Evolutionary conservation across 2,113 vertebrate species (phyloP).

Genomic region (human (Homo sapiens)): DNA sequence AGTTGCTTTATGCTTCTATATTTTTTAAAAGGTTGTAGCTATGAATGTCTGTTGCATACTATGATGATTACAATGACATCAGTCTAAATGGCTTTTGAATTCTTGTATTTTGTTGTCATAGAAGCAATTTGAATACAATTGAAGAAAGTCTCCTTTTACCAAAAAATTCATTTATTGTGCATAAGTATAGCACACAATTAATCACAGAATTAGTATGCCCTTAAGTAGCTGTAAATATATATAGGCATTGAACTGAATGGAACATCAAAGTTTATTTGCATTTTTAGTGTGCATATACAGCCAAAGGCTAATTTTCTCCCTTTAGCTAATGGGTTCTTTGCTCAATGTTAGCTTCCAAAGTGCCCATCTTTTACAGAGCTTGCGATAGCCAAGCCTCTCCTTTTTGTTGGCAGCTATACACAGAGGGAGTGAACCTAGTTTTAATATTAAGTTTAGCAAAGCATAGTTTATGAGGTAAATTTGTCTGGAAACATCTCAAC

Average conservation of each 20-base stretch:
- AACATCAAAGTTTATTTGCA: not conserved
- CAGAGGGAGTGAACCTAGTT: not conserved
- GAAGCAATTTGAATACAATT: conserved; percentile 10
- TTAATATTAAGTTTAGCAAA: conserved; percentile 36
- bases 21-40: not conserved
- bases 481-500: conserved; percentile 40
- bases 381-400: not conserved
- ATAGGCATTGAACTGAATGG: not conserved
- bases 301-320: not conserved
- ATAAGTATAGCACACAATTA: conserved; percentile 5
- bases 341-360: conserved; percentile 8
- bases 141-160: not conserved
- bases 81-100: conserved; percentile 29
- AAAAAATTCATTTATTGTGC: not conserved
- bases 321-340: not conserved
- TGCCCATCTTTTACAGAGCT: not conserved
- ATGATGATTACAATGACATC: not conserved
- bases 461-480: conserved; percentile 33
- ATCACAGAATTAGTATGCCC: conserved; percentile 17
- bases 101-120: conserved; percentile 9
- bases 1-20: not conserved
- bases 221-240: not conserved
- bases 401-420: not conserved
- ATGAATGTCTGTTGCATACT: not conserved
- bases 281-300: not conserved